phyloP scores from a whole-genome alignment of 2,797 vertebrate genomes.

The Platalea minor region DNA sequence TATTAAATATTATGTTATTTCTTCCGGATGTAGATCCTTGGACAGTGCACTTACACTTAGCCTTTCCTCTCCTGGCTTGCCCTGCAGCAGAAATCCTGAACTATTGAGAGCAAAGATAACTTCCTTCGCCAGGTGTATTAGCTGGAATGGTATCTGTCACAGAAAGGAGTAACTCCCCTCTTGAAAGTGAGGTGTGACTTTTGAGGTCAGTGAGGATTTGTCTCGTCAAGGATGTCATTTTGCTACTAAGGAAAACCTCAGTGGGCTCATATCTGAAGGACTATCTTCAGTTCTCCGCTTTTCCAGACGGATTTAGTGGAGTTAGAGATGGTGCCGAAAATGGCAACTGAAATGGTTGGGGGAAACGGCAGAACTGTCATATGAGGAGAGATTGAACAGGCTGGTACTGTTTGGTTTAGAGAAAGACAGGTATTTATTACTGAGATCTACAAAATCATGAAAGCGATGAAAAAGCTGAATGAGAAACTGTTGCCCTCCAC shows the following conservation, averaged over 20 bases:
- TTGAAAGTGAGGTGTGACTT: neutral
- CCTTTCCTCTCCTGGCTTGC: neutral
- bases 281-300: neutral
- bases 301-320: neutral
- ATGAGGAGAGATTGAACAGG: neutral
- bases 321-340: neutral
- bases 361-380: neutral
- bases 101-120: neutral
- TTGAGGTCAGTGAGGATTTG: neutral
- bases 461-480: neutral
- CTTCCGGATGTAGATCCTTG: neutral
- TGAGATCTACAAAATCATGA: neutral
- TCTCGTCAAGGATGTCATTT: neutral
- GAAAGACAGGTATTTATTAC: neutral
- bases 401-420: neutral
- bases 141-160: neutral
- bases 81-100: neutral
- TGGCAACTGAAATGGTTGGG: neutral
- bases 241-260: neutral
- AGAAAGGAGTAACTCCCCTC: neutral
- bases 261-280: neutral
- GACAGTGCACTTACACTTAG: neutral
- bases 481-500: neutral
- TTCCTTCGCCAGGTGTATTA: slow-evolving; percentile 21
- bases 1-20: neutral